These are phyloP conservation scores for Micrasema longulum DNA, from an alignment of 1,140 invertebrate species.

Conservation along the genomic window DNA sequence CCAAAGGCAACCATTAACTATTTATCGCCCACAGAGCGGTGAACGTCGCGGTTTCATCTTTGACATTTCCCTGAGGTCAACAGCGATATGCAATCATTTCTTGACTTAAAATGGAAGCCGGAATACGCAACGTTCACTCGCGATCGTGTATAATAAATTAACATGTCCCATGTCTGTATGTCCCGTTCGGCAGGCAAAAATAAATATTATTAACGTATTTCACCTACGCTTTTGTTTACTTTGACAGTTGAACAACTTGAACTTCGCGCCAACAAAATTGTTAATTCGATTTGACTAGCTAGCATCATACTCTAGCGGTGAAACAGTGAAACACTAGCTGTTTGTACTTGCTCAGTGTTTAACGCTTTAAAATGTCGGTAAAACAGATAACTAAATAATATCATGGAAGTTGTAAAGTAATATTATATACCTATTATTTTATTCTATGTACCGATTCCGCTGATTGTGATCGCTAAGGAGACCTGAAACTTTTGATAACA, in stretches of 20 bases:
- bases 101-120: slow-evolving; percentile 30
- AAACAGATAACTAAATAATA: slow-evolving; percentile 24
- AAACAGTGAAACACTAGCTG: not conserved
- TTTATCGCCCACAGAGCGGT: slow-evolving; percentile 34
- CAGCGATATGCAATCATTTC: slow-evolving; percentile 41
- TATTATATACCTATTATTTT: no score
- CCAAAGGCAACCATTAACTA: slow-evolving; percentile 3
- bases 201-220: not conserved
- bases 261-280: not conserved
- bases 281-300: not conserved
- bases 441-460: no score
- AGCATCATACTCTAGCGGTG: slow-evolving; percentile 10
- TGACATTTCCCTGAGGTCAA: slow-evolving; percentile 45
- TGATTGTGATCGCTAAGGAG: no score
- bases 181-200: slow-evolving; percentile 5
- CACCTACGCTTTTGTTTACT: no score
- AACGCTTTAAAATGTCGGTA: not conserved
- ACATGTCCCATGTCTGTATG: not conserved
- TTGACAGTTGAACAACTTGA: no score
- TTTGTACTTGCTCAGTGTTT: not conserved
- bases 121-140: slow-evolving; percentile 13
- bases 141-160: slow-evolving; percentile 11
- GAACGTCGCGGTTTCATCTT: slow-evolving; percentile 37
- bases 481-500: no score
- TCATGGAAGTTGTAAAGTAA: no score